Base-by-base conservation (phyloP, 1,140 invertebrate genomes). In the Papilio xuthus region DNA sequence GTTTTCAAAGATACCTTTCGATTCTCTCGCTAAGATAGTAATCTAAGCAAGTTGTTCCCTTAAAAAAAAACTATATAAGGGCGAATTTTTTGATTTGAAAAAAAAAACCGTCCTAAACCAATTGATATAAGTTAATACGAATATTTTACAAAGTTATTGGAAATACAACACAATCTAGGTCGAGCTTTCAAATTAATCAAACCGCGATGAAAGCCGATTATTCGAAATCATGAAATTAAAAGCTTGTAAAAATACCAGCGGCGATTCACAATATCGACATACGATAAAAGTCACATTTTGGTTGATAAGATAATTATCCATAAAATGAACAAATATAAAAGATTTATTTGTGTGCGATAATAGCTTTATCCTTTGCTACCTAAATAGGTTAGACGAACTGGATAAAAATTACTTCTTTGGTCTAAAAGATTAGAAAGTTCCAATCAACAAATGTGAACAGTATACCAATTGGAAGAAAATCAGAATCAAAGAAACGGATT, bases 211-310 rank as follows among this genome's bases (percentile, higher is more conserved):
- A 67, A 67, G 60, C 26, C 23, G 60, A 67, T 67, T 67, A 67
- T 67, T 67, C 60, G 60, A 67, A 60, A 60, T 60, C 56, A 13
- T 26, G 56, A 60, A 67, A 28, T 67, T 67, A 67, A 67, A 67
- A 32, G 60, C 26, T 67, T 67, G 60, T 67, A 67, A 67, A 67
- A 67, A 67, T 67, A 67, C 60, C 60, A 32, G 60, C 60, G 60
- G 60, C 26, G 26, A 32, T 28, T 28, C 3, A 67, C 13, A 28
- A 28, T 67, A 67, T 28, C 26, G 56, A 13, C 6, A 63, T 63
- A 9, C 56, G 60, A 67, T 67, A 67, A 67, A 32, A 12, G 60
- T 32, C 26, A 67, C 23, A 28, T 12, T 60, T 23, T 26, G 20
- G 56, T 4, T 26, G 13, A 67, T 6, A 8, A 67, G 26, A 28